Evolutionary conservation across 2,888 invertebrate species (phyloP).

Genomic region (Dyspetes luteomarginatus): DNA sequence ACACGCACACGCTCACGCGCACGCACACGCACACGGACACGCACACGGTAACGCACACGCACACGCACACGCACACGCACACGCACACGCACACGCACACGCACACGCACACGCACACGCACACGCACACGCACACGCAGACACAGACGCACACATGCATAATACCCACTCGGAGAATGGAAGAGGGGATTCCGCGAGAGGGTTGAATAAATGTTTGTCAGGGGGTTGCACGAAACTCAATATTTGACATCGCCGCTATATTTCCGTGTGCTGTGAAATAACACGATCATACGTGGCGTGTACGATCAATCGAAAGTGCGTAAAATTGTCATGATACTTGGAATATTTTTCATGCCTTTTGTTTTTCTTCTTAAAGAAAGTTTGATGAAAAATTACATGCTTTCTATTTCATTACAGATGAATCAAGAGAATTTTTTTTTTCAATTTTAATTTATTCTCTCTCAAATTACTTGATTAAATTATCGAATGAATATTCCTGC

Average conservation of each 20-base stretch:
- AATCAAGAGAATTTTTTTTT: neutral
- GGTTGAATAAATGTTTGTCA: constrained; percentile 55
- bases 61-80: too few species aligned
- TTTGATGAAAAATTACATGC: neutral
- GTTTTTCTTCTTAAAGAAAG: neutral
- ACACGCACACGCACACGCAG: neutral
- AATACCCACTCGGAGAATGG: neutral
- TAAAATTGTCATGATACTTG: neutral
- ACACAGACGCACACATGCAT: neutral
- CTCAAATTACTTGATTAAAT: neutral
- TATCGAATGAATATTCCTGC: neutral
- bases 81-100: neutral
- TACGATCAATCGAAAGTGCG: neutral
- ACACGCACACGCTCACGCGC: neutral
- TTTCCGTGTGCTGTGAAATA: neutral
- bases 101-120: too few species aligned
- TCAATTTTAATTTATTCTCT: neutral
- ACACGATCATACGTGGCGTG: neutral
- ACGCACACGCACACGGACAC: too few species aligned
- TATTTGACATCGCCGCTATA: neutral
- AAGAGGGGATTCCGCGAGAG: constrained; percentile 23
- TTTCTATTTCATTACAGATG: neutral
- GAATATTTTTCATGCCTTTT: neutral
- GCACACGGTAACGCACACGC: too few species aligned
- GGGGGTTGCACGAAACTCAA: constrained; percentile 4